These are phyloP conservation scores for Apocrypta bakeri DNA, from an alignment of 1,140 invertebrate genomes.

Conservation along the genomic window DNA sequence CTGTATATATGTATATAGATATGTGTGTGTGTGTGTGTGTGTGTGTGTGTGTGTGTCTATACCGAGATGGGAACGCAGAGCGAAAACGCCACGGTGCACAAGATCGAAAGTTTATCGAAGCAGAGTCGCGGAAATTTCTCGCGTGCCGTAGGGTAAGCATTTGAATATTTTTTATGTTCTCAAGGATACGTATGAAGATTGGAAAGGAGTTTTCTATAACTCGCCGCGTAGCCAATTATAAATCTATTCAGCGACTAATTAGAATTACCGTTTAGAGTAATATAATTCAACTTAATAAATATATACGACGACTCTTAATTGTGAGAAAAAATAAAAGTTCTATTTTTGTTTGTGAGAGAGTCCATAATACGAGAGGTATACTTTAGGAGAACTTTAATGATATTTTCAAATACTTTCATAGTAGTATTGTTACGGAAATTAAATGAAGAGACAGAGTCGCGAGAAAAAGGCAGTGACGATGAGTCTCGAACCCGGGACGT, in stretches of 20 bases:
- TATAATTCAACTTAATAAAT: background rate
- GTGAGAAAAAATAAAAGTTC: background rate
- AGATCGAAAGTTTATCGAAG: conserved; percentile 12
- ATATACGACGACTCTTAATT: background rate
- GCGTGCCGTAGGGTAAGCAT: too few relatives aligned
- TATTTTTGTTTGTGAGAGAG: too few relatives aligned
- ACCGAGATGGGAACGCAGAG: background rate
- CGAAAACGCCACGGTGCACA: background rate
- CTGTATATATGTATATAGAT: background rate
- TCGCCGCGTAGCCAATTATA: background rate
- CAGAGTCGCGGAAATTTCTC: background rate
- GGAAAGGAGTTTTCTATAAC: background rate
- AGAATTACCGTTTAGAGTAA: background rate
- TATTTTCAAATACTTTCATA: too few relatives aligned
- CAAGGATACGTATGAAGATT: background rate
- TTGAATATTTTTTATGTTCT: too few relatives aligned
- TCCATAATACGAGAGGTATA: too few relatives aligned
- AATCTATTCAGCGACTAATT: background rate
- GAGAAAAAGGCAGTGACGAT: too few relatives aligned
- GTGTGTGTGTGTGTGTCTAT: too few relatives aligned
- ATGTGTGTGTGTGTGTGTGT: too few relatives aligned
- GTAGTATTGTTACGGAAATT: too few relatives aligned
- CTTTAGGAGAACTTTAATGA: too few relatives aligned
- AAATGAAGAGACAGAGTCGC: too few relatives aligned
- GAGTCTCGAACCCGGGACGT: too few relatives aligned